Evolutionary conservation across 2,113 vertebrate species (phyloP).

Genomic region (Siniperca chuatsi): DNA sequence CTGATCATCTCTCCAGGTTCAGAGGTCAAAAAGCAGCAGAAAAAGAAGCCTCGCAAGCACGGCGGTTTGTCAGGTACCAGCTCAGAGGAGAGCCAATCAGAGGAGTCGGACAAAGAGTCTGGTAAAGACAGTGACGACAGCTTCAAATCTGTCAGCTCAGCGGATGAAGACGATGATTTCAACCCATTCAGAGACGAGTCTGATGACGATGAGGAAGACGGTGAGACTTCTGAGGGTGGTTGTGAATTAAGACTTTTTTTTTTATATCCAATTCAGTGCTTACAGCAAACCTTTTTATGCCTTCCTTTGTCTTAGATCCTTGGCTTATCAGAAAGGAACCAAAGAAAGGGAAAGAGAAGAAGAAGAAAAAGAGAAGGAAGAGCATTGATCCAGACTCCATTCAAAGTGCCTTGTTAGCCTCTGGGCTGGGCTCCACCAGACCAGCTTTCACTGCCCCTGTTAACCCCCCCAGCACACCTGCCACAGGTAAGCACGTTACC

Average conservation of each 20-base stretch:
- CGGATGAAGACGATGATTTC: conserved; percentile 94
- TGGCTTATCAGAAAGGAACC: conserved; percentile 98
- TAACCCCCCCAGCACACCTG: conserved; percentile 80
- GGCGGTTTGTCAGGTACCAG: conserved; percentile 93
- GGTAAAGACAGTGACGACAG: conserved; percentile 94
- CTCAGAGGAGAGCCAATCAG: conserved; percentile 90
- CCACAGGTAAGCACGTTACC: conserved; percentile 65
- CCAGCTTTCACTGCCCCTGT: conserved; percentile 91
- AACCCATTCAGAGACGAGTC: conserved; percentile 98
- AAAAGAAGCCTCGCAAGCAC: conserved; percentile 89
- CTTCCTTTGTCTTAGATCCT: conserved; percentile 86
- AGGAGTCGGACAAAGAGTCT: conserved; percentile 85
- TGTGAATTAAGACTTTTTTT: neutral
- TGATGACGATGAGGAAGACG: conserved; percentile 94
- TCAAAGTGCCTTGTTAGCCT: conserved; percentile 99
- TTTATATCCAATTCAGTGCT: neutral
- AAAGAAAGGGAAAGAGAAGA: conserved; percentile 95
- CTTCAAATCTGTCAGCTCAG: conserved; percentile 94
- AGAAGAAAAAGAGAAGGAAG: conserved; percentile 89
- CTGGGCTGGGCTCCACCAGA: conserved; percentile 94
- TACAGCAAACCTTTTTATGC: neutral
- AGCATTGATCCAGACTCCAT: conserved; percentile 98
- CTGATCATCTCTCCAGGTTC: conserved; percentile 81
- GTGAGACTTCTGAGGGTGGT: conserved; percentile 79
- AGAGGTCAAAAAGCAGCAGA: conserved; percentile 89